Evolutionary conservation across 2,888 invertebrate genomes (phyloP).

Genomic region (Hesperia comma): DNA sequence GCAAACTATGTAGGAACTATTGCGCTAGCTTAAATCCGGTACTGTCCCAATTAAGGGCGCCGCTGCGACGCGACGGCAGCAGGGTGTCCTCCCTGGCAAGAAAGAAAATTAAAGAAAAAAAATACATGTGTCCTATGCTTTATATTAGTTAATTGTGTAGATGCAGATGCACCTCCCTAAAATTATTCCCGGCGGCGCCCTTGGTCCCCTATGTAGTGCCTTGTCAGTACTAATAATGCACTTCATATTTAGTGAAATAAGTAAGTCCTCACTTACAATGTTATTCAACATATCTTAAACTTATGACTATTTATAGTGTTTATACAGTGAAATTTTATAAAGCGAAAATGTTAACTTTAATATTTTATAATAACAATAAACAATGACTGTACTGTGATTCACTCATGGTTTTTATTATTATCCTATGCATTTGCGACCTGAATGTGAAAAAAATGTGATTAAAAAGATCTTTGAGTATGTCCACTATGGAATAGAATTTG

Average conservation of each 20-base stretch:
- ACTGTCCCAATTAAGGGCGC: not conserved
- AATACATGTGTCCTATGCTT: too few species aligned
- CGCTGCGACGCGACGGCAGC: too few species aligned
- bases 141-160: too few species aligned
- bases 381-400: slow-evolving; percentile 50
- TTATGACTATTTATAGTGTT: slow-evolving; percentile 53
- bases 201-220: slow-evolving; percentile 53
- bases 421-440: too few species aligned
- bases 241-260: slow-evolving; percentile 41
- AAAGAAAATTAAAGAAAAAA: too few species aligned
- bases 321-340: slow-evolving; percentile 67
- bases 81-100: too few species aligned
- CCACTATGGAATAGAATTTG: too few species aligned
- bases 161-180: too few species aligned
- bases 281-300: slow-evolving; percentile 44
- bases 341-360: slow-evolving; percentile 48
- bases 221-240: slow-evolving; percentile 51
- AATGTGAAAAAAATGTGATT: too few species aligned
- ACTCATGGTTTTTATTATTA: slow-evolving; percentile 41
- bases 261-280: slow-evolving; percentile 44
- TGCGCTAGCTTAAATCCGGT: not conserved
- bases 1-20: too few species aligned
- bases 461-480: too few species aligned
- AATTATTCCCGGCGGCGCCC: too few species aligned
- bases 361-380: slow-evolving; percentile 43